phyloP scores from a whole-genome alignment of 2,797 vertebrate species.

The Avahi laniger region DNA sequence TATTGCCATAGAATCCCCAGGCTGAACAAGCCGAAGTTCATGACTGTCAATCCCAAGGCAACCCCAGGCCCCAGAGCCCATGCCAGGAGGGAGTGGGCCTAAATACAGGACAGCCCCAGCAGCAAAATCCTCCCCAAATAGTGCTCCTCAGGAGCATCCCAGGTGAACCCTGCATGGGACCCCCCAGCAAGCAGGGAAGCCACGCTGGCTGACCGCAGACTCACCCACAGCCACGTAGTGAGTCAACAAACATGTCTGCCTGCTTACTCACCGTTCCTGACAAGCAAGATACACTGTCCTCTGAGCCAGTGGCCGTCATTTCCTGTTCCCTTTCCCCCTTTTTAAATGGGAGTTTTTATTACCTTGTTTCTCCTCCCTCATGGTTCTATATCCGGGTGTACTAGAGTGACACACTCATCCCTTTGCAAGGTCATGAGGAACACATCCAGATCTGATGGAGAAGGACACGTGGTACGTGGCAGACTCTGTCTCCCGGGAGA shows the following conservation, averaged over 20 bases:
- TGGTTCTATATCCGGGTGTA: neutral
- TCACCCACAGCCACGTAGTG: rapidly evolving
- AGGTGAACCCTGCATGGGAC: neutral
- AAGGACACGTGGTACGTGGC: neutral
- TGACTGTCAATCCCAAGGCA: neutral
- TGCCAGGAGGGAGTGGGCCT: neutral
- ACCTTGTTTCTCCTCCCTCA: neutral
- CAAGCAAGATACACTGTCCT: neutral
- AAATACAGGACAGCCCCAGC: neutral
- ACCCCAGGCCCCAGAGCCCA: neutral
- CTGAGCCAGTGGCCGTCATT: neutral
- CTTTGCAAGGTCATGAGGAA: neutral
- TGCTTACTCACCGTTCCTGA: neutral
- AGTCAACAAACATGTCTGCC: neutral
- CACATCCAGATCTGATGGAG: neutral
- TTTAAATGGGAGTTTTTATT: neutral
- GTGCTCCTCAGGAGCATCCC: neutral
- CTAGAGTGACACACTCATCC: neutral
- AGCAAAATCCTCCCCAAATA: neutral
- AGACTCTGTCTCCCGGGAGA: neutral
- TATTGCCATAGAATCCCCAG: neutral
- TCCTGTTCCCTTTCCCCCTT: neutral
- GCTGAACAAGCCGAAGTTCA: neutral
- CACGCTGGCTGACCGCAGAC: neutral
- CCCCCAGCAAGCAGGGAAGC: neutral